phyloP scores from a whole-genome alignment of 2,888 invertebrate species.

The Rhamphomyia laevipes region DNA sequence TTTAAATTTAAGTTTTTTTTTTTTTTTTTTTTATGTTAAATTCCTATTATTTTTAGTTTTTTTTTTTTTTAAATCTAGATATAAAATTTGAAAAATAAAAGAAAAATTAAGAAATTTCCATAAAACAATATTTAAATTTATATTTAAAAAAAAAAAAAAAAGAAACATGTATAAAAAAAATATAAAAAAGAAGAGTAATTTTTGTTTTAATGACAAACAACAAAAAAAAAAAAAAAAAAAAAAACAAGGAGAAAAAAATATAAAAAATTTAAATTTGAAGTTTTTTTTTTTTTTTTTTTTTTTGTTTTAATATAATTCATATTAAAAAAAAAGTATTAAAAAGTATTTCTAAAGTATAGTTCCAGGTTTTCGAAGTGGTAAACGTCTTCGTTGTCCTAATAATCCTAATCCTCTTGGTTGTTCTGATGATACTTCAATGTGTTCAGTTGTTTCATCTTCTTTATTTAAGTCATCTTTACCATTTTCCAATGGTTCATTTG shows the following conservation, averaged over 20 bases:
- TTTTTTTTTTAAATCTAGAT: too few relatives aligned
- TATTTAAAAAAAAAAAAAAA: too few relatives aligned
- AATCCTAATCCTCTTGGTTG: slow-evolving; percentile 55
- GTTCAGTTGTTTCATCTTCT: slow-evolving; percentile 37
- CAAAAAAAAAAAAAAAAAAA: too few relatives aligned
- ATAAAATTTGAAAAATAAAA: too few relatives aligned
- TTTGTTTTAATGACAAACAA: too few relatives aligned
- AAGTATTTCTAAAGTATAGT: slow-evolving; percentile 34
- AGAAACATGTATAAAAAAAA: too few relatives aligned
- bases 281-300: background rate
- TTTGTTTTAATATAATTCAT: background rate
- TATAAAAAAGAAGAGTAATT: background rate
- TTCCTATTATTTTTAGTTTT: too few relatives aligned
- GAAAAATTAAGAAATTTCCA: too few relatives aligned
- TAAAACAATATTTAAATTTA: too few relatives aligned
- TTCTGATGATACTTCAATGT: slow-evolving; percentile 41
- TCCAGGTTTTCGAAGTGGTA: slow-evolving; percentile 47
- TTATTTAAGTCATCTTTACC: slow-evolving; percentile 34
- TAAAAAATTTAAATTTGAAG: background rate
- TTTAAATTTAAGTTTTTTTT: too few relatives aligned
- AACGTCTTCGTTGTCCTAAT: slow-evolving; percentile 55
- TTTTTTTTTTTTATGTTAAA: too few relatives aligned
- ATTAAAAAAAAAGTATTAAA: background rate
- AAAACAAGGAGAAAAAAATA: too few relatives aligned
- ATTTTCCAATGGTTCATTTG: slow-evolving; percentile 35